A percentile compares a stretch with the other conserved stretches of the same genome.
phyloP scores from a whole-genome alignment of 2,797 vertebrate species.

The Epinephelus awoara region DNA sequence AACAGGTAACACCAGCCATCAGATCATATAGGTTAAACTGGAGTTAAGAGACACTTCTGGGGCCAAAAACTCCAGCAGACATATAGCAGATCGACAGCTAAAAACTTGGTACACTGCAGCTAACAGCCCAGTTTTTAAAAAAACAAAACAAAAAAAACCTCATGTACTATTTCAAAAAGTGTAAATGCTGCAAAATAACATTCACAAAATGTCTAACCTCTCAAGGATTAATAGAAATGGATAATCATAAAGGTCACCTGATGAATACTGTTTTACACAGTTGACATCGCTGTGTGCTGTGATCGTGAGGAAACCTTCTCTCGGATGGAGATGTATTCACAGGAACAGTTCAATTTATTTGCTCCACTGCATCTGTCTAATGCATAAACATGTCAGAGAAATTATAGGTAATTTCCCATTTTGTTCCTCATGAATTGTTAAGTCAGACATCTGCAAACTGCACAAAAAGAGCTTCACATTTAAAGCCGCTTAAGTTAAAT shows the following conservation, averaged over 20 bases:
- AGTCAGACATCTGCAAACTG: constrained; percentile 32
- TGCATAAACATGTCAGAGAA: constrained; percentile 63
- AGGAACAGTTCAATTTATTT: constrained; percentile 36
- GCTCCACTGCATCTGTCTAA: constrained; percentile 46
- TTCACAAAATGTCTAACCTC: neutral
- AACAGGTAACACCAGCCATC: neutral
- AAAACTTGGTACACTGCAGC: neutral
- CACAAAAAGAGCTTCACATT: constrained; percentile 41
- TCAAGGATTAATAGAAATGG: constrained; percentile 2
- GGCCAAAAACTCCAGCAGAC: neutral
- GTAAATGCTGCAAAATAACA: neutral
- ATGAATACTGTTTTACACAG: constrained; percentile 17
- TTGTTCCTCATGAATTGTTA: constrained; percentile 55
- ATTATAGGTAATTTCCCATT: constrained; percentile 66
- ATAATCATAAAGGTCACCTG: constrained; percentile 27
- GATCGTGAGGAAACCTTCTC: constrained; percentile 14
- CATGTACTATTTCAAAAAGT: neutral
- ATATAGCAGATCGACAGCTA: constrained; percentile 1
- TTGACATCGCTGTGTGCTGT: constrained; percentile 2
- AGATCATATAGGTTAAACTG: constrained; percentile 25
- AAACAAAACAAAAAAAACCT: too few relatives aligned
- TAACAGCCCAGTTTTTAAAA: neutral
- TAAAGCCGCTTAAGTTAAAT: constrained; percentile 19
- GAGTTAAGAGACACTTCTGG: constrained; percentile 12
- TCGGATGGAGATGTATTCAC: constrained; percentile 34